phyloP scores from a whole-genome alignment of 2,797 vertebrate genomes.

The Muscicapa striata region DNA sequence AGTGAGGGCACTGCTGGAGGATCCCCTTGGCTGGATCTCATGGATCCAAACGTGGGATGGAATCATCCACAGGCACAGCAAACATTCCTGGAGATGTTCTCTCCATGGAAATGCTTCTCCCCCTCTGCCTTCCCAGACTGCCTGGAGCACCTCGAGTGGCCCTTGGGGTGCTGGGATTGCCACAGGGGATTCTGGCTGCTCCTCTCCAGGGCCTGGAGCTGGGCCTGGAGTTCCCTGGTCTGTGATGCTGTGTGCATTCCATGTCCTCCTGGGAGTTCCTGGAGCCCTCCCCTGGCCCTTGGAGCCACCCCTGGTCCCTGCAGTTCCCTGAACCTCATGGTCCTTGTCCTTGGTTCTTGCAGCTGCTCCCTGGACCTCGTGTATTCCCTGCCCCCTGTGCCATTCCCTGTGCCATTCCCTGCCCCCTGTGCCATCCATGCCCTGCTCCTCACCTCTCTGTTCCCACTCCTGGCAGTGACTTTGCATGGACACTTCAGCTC shows the following conservation, averaged over 20 bases:
- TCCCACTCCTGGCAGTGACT: background rate
- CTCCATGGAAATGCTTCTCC: background rate
- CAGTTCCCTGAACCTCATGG: background rate
- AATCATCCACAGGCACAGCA: background rate
- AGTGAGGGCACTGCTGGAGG: background rate
- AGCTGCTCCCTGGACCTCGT: background rate
- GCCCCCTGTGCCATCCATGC: background rate
- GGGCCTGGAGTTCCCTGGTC: background rate
- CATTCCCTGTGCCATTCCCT: too few relatives aligned
- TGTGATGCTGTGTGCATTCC: fast-evolving
- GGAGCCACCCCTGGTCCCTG: background rate
- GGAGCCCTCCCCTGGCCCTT: background rate
- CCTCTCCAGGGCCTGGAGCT: too few relatives aligned
- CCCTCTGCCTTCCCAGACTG: background rate
- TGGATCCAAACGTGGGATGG: background rate
- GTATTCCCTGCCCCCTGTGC: too few relatives aligned
- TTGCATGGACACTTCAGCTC: background rate
- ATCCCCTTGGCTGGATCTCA: background rate
- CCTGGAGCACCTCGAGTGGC: background rate
- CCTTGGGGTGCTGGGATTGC: background rate
- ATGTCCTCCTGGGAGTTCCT: background rate
- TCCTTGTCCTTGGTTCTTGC: background rate
- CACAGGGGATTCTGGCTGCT: background rate
- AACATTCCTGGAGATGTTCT: background rate
- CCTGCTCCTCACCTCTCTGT: background rate